Evolutionary conservation across 2,888 invertebrate genomes (phyloP).

Genomic region (Portevinia maculata): DNA sequence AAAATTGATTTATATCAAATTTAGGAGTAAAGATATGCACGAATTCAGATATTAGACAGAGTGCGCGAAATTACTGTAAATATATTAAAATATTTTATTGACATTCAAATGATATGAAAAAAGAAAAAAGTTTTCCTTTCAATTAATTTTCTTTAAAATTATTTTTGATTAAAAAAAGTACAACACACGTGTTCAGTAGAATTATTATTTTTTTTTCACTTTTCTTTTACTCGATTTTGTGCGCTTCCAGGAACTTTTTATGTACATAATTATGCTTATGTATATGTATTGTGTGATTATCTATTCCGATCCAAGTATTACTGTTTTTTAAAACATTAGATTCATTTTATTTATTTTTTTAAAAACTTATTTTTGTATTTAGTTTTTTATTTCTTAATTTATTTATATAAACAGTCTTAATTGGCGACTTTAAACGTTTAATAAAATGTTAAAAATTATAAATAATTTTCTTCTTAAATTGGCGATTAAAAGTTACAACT

Average conservation of each 20-base stretch:
- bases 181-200: constrained; percentile 43
- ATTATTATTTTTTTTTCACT: constrained; percentile 18
- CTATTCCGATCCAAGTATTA: constrained; percentile 42
- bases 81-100: constrained; percentile 33
- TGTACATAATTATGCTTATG: constrained; percentile 8
- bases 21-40: constrained; percentile 67
- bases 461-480: constrained; percentile 29
- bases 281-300: constrained; percentile 40
- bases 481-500: constrained; percentile 51
- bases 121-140: constrained; percentile 2
- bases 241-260: constrained; percentile 70
- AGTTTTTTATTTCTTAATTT: constrained; percentile 31
- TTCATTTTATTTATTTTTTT: constrained; percentile 12
- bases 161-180: constrained; percentile 8
- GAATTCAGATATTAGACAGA: constrained; percentile 51
- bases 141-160: constrained; percentile 35
- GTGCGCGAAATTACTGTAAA: constrained; percentile 8
- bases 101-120: constrained; percentile 69
- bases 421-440: constrained; percentile 64
- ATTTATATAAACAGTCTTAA: constrained; percentile 68
- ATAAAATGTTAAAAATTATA: constrained; percentile 27
- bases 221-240: constrained; percentile 52
- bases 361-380: constrained; percentile 12
- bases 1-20: constrained; percentile 45
- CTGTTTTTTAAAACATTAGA: constrained; percentile 3